These are phyloP conservation scores for Sebastes hubbsi DNA, from an alignment of 2,797 vertebrate genomes.

Conservation along the genomic window DNA sequence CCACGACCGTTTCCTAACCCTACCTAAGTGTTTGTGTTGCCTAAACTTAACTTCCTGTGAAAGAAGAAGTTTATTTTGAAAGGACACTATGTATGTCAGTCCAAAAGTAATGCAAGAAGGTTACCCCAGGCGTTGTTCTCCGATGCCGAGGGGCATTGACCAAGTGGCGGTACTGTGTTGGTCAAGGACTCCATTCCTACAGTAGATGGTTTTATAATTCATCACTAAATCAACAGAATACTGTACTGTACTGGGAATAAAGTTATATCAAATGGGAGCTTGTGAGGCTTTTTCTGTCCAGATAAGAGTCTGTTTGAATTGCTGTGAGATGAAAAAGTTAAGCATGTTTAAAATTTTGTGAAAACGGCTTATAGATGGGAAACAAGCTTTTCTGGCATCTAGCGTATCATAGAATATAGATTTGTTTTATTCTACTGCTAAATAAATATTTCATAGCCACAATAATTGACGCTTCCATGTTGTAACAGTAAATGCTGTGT, in stretches of 20 bases:
- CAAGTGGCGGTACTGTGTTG: no score
- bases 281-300: background rate
- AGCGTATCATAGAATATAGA: slow-evolving; percentile 3
- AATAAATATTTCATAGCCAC: slow-evolving; percentile 15
- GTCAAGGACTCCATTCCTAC: background rate
- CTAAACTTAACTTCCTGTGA: no score
- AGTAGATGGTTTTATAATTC: background rate
- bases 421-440: background rate
- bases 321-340: background rate
- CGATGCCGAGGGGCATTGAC: no score
- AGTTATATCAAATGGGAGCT: background rate
- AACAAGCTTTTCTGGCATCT: background rate
- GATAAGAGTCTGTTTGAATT: background rate
- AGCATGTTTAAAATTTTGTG: background rate
- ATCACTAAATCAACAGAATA: background rate
- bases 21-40: no score
- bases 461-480: background rate
- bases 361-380: background rate
- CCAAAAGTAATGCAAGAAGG: no score
- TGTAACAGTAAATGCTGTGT: background rate
- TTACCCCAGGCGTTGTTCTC: no score
- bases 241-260: background rate
- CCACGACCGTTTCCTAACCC: no score
- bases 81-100: no score
- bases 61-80: no score